Percentiles rank a stretch among this genome's conserved stretches.
phyloP scores from a whole-genome alignment of 2,113 vertebrate species.

The Gopherus evgoodei region DNA sequence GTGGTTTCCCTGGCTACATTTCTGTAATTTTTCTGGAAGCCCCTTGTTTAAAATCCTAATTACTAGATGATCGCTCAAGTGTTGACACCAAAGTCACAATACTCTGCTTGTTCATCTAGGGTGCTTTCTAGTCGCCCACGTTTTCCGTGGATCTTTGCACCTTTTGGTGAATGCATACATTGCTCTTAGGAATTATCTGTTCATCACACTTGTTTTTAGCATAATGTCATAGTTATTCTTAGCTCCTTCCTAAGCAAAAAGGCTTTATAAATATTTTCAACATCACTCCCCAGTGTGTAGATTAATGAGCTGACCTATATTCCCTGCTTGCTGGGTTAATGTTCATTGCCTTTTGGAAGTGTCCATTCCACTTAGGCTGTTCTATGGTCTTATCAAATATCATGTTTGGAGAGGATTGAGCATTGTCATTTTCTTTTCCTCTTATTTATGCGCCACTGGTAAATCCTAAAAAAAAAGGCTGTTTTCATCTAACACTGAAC shows the following conservation, averaged over 20 bases:
- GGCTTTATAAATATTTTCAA: not conserved
- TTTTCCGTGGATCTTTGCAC: slow-evolving; percentile 38
- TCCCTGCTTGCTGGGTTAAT: not conserved
- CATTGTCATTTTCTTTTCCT: not conserved
- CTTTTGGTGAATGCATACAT: slow-evolving; percentile 35
- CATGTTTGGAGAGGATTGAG: not conserved
- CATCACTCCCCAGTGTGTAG: not conserved
- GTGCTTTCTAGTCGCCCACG: slow-evolving; percentile 11
- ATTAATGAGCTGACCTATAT: not conserved
- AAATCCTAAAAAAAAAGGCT: not conserved
- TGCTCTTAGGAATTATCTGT: slow-evolving; percentile 50
- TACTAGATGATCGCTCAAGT: not conserved
- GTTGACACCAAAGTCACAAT: not conserved
- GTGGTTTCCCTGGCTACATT: not conserved
- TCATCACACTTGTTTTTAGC: slow-evolving; percentile 55
- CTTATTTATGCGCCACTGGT: not conserved
- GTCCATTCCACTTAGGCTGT: not conserved
- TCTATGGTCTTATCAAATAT: not conserved
- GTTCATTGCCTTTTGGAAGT: not conserved
- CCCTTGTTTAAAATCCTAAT: not conserved
- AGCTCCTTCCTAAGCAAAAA: slow-evolving; percentile 51
- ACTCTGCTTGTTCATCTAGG: not conserved
- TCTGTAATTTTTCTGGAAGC: not conserved
- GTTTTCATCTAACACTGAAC: not conserved
- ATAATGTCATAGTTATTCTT: slow-evolving; percentile 64